These are phyloP conservation scores for Sinodicranocentrus sp. DNA, from an alignment of 2,888 invertebrate genomes.

Conservation along the genomic window DNA sequence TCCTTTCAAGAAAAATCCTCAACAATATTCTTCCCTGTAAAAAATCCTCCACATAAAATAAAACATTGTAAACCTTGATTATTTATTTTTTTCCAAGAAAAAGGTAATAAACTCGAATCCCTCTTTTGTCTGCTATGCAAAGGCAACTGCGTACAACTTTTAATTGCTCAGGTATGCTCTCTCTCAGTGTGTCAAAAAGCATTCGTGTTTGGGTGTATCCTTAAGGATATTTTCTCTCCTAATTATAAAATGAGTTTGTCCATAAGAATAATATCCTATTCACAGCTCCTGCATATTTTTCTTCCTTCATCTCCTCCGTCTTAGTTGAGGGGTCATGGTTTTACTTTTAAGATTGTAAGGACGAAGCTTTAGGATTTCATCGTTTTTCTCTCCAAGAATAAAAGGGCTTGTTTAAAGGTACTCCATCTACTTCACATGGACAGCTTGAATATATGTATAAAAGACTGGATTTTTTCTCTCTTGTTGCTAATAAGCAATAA, in stretches of 20 bases:
- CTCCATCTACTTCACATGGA: constrained; percentile 14
- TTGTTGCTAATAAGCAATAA: constrained; percentile 30
- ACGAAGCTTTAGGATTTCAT: constrained; percentile 74
- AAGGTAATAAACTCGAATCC: no score
- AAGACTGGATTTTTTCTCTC: neutral
- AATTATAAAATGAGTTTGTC: constrained; percentile 73
- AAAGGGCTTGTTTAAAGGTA: constrained; percentile 41
- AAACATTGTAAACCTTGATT: no score
- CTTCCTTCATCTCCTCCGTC: constrained; percentile 40
- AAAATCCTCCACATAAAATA: no score
- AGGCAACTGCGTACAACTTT: no score
- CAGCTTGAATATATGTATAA: neutral
- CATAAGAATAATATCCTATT: neutral
- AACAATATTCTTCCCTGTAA: no score
- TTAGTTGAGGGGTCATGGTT: constrained; percentile 73
- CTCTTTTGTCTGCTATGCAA: no score
- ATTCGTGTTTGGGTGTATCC: constrained; percentile 71
- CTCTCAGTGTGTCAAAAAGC: constrained; percentile 63
- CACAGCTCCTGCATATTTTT: neutral
- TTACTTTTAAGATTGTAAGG: constrained; percentile 69
- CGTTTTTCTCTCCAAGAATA: neutral
- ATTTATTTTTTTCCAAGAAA: no score
- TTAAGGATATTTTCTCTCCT: constrained; percentile 74
- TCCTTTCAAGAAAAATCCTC: no score
- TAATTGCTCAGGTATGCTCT: no score